Evolutionary conservation across 2,797 vertebrate genomes (phyloP).

Genomic region (Botia kubotai): DNA sequence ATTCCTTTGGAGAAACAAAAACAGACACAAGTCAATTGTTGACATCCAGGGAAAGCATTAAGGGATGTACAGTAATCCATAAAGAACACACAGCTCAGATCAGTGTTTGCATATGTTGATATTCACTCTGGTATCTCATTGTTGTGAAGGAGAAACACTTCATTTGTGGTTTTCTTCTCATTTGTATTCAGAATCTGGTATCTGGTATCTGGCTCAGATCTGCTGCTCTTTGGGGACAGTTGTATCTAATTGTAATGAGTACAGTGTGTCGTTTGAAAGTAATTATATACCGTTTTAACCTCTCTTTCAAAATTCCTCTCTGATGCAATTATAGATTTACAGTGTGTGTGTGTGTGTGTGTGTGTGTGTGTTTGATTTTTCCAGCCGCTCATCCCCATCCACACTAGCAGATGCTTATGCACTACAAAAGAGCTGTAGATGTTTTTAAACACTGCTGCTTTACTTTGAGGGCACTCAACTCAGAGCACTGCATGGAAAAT

Average conservation of each 20-base stretch:
- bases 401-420: conserved; percentile 50
- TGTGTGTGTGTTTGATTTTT: conserved; percentile 28
- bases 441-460: conserved; percentile 50
- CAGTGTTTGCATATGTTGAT: too few species aligned
- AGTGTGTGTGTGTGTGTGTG: background rate
- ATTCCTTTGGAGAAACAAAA: too few species aligned
- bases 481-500: conserved; percentile 38
- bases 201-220: background rate
- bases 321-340: conserved; percentile 49
- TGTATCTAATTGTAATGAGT: conserved; percentile 15
- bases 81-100: too few species aligned
- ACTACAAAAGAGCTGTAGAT: conserved; percentile 53
- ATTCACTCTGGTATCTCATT: too few species aligned
- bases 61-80: too few species aligned
- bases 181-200: too few species aligned
- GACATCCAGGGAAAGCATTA: too few species aligned
- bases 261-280: conserved; percentile 30
- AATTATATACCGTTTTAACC: conserved; percentile 41
- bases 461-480: background rate
- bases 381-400: conserved; percentile 43
- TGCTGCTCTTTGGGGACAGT: background rate
- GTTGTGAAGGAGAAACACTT: too few species aligned
- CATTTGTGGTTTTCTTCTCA: background rate
- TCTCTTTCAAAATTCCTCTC: conserved; percentile 34
- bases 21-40: too few species aligned